A percentile compares a stretch with the other conserved stretches of the same genome.
Conservation (phyloP, 2,113 vertebrate genomes). For the Piprites chloris region DNA sequence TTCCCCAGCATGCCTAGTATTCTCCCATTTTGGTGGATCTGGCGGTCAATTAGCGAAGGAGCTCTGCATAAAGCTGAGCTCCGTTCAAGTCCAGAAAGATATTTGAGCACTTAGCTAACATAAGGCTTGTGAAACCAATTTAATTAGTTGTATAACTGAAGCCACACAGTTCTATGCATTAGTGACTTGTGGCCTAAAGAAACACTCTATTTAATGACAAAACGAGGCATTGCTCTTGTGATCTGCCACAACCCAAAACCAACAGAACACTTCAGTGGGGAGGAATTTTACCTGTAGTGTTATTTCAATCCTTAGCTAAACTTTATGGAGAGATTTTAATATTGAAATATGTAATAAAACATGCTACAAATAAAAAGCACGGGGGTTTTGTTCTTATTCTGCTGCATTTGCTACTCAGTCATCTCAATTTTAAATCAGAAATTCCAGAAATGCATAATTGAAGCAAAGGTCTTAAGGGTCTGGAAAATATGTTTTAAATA, state of each 20-base stretch:
- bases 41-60: background rate
- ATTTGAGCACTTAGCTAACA: background rate
- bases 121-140: background rate
- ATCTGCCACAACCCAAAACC: background rate
- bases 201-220: background rate
- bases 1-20: background rate
- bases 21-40: background rate
- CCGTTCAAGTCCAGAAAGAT: background rate
- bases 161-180: background rate
- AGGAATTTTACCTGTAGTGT: background rate
- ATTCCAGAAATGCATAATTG: constrained; percentile 46
- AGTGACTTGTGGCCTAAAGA: background rate
- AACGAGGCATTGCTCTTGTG: background rate
- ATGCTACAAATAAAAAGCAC: background rate
- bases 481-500: constrained; percentile 53
- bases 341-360: background rate
- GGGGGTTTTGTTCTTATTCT: background rate
- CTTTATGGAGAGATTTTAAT: background rate
- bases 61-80: background rate
- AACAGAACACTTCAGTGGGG: background rate
- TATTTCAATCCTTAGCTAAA: background rate
- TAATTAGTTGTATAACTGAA: background rate
- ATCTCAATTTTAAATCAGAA: constrained; percentile 27
- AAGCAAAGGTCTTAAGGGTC: background rate
- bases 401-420: background rate